phyloP scores from a whole-genome alignment of 2,113 vertebrate species.

The Peromyscus polionotus region DNA sequence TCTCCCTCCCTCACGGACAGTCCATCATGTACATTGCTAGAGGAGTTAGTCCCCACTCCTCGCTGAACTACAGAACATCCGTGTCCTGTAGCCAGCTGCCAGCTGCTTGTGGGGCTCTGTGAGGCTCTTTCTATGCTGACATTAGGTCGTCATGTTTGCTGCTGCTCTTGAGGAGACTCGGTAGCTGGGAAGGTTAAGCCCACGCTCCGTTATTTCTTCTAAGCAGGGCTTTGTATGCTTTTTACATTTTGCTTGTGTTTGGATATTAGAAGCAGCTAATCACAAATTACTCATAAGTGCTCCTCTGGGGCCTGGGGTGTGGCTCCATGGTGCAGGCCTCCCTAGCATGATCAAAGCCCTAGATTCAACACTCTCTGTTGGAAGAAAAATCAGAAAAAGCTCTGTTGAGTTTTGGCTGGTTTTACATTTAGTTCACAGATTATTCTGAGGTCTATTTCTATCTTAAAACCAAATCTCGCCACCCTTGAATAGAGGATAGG shows the following conservation, averaged over 20 bases:
- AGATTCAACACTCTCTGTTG: background rate
- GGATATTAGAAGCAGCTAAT: constrained; percentile 40
- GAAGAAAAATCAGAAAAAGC: background rate
- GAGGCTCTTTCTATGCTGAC: background rate
- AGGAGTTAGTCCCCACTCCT: background rate
- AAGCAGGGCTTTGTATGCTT: background rate
- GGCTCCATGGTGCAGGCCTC: background rate
- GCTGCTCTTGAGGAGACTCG: constrained; percentile 19
- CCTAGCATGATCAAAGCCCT: background rate
- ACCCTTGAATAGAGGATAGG: background rate
- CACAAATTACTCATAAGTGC: background rate
- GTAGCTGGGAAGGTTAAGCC: background rate
- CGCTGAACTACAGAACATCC: background rate
- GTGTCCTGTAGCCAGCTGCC: background rate
- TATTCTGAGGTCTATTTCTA: constrained; percentile 32
- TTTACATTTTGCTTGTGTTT: constrained; percentile 6
- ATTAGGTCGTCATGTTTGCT: background rate
- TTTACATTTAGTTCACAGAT: constrained; percentile 37
- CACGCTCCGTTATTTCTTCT: background rate
- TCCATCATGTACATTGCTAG: background rate
- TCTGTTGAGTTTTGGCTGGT: background rate
- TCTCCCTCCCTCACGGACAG: background rate
- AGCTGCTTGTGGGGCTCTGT: background rate
- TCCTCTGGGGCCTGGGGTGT: background rate
- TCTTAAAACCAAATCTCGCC: background rate